A percentile compares a stretch with the other conserved stretches of the same genome.
Conservation (phyloP, 2,888 invertebrate genomes). For the Rhagophthalmus giganteus region DNA sequence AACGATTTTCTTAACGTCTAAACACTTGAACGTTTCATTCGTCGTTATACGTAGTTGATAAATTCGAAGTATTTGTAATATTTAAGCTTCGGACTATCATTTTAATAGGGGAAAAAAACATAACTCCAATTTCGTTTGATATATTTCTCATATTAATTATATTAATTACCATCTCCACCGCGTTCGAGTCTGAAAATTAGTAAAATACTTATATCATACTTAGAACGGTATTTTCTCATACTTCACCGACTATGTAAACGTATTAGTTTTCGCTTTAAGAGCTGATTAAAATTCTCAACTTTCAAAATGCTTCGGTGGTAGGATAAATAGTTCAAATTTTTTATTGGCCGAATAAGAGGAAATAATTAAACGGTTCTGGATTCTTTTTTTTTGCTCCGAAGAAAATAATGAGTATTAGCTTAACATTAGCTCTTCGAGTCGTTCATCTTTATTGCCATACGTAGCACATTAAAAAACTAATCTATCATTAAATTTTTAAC, state of each 20-base stretch:
- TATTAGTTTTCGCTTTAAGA: background rate
- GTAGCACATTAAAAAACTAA: slow-evolving; percentile 16
- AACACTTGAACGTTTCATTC: too few relatives aligned
- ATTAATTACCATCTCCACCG: too few relatives aligned
- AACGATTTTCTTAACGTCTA: too few relatives aligned
- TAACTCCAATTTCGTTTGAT: too few relatives aligned
- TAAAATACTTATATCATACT: background rate
- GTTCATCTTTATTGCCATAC: slow-evolving; percentile 15
- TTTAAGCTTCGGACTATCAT: background rate
- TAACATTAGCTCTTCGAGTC: slow-evolving; percentile 12
- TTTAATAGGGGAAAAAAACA: too few relatives aligned
- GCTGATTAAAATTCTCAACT: background rate
- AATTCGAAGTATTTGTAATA: too few relatives aligned
- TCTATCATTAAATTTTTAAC: slow-evolving; percentile 13
- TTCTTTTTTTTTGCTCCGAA: background rate
- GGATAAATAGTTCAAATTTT: background rate
- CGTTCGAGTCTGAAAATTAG: too few relatives aligned
- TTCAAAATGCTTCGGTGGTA: background rate
- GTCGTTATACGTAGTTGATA: too few relatives aligned
- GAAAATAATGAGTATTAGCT: slow-evolving; percentile 14
- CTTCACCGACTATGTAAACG: background rate
- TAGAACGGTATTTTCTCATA: background rate
- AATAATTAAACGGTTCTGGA: background rate
- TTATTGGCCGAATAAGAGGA: background rate
- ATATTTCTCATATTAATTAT: too few relatives aligned